phyloP scores from a whole-genome alignment of 2,797 vertebrate genomes.

The Sarcoramphus papa region DNA sequence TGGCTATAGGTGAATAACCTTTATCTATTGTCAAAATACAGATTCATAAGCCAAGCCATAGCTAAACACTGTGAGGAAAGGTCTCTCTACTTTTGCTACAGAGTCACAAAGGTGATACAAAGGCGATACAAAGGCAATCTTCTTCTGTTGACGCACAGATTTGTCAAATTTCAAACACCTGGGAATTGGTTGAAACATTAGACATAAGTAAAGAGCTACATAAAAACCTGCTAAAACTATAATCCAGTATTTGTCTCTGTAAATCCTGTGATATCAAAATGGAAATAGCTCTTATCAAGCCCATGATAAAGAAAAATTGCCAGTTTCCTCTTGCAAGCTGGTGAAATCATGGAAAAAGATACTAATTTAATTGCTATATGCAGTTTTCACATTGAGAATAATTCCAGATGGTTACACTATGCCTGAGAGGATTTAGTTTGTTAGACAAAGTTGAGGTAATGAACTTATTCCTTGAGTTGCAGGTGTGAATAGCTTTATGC shows the following conservation, averaged over 20 bases:
- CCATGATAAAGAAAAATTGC: background rate
- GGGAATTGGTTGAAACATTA: background rate
- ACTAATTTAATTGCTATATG: background rate
- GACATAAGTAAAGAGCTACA: background rate
- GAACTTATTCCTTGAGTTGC: background rate
- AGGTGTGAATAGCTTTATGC: background rate
- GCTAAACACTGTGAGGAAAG: background rate
- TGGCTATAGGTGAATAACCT: background rate
- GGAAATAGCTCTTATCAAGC: background rate
- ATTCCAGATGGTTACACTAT: background rate
- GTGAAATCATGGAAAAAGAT: background rate
- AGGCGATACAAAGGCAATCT: background rate
- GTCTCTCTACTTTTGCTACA: background rate
- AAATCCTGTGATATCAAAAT: background rate
- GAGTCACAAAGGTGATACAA: background rate
- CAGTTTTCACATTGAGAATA: background rate
- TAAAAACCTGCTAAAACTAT: background rate
- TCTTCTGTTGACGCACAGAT: background rate
- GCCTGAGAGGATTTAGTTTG: background rate
- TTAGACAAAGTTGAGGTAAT: background rate
- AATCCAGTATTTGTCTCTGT: background rate
- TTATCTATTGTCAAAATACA: background rate
- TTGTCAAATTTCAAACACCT: background rate
- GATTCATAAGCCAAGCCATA: background rate
- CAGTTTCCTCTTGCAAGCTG: background rate